Percentiles rank a stretch among this genome's conserved stretches.
Conservation (phyloP, 2,113 vertebrate genomes). For the Reinhardtius hippoglossoides region DNA sequence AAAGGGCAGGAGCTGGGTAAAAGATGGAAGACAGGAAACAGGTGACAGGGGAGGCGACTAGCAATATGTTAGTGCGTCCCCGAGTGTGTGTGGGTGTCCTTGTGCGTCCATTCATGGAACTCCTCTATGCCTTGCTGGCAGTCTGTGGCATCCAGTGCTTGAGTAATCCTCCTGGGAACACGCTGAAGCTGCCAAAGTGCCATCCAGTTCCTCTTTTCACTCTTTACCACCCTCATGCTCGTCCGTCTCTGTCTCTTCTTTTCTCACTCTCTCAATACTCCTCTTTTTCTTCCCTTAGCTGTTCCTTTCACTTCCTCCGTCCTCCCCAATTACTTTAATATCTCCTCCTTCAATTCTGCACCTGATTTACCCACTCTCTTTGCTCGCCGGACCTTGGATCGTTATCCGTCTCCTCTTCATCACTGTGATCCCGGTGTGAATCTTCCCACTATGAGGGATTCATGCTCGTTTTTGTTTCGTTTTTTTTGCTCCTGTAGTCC, state of each 20-base stretch:
- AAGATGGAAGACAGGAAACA: constrained; percentile 16
- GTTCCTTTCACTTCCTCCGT: constrained; percentile 32
- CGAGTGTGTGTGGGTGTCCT: constrained; percentile 1
- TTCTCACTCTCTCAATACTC: constrained; percentile 33
- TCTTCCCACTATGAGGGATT: constrained; percentile 54
- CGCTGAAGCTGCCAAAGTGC: constrained; percentile 78
- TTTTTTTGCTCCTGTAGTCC: constrained; percentile 24
- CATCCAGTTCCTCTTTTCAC: constrained; percentile 77
- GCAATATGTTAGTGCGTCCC: neutral
- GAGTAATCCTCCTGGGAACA: constrained; percentile 86
- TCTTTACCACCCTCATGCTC: constrained; percentile 51
- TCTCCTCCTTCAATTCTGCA: constrained; percentile 1
- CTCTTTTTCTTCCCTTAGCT: constrained; percentile 23
- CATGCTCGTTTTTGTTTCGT: constrained; percentile 15
- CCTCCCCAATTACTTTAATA: constrained; percentile 38
- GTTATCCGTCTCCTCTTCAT: constrained; percentile 19
- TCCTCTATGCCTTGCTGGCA: constrained; percentile 68
- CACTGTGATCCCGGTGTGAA: constrained; percentile 41
- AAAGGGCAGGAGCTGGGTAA: neutral
- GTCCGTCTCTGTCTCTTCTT: constrained; percentile 46
- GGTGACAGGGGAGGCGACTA: constrained; percentile 6
- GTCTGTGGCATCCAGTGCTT: constrained; percentile 69
- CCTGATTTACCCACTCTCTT: neutral
- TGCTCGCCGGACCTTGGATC: neutral
- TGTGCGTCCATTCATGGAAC: constrained; percentile 62